Evolutionary conservation across 2,797 vertebrate species (phyloP).

Genomic region (Steatocranus sp.): DNA sequence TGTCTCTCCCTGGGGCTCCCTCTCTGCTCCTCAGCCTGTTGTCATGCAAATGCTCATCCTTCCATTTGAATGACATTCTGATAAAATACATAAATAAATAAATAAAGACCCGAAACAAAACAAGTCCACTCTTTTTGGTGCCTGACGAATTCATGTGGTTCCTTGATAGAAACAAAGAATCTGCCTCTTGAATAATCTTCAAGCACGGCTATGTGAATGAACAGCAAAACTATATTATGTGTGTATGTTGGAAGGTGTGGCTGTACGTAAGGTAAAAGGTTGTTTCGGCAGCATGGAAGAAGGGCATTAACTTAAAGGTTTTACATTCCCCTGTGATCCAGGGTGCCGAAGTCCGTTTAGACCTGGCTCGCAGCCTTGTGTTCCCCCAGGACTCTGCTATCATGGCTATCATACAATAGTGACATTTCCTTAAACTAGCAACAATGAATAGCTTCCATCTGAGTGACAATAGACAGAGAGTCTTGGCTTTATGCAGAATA

Average conservation of each 20-base stretch:
- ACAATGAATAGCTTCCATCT: constrained; percentile 73
- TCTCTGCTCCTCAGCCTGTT: constrained; percentile 80
- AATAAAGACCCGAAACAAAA: constrained; percentile 53
- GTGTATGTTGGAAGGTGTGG: neutral
- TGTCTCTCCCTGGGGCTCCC: constrained; percentile 79
- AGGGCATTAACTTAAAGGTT: constrained; percentile 44
- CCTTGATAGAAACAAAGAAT: constrained; percentile 70
- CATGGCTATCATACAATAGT: constrained; percentile 81
- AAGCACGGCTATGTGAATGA: constrained; percentile 34
- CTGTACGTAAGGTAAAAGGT: constrained; percentile 34
- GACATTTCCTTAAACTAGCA: constrained; percentile 94
- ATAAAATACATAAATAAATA: constrained; percentile 82
- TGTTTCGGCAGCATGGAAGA: constrained; percentile 11
- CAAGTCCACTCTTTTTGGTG: constrained; percentile 72
- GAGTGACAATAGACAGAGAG: constrained; percentile 69
- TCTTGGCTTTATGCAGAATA: constrained; percentile 76
- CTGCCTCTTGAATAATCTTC: constrained; percentile 62
- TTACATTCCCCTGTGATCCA: constrained; percentile 41
- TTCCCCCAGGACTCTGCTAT: constrained; percentile 84
- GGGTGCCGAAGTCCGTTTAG: constrained; percentile 46
- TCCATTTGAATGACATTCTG: constrained; percentile 98
- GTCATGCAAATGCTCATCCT: constrained; percentile 98
- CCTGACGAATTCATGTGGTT: constrained; percentile 77
- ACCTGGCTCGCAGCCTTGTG: constrained; percentile 19
- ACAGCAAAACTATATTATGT: neutral